Evolutionary conservation across 2,797 vertebrate species (phyloP).

Genomic region (Clarias platycephalus): DNA sequence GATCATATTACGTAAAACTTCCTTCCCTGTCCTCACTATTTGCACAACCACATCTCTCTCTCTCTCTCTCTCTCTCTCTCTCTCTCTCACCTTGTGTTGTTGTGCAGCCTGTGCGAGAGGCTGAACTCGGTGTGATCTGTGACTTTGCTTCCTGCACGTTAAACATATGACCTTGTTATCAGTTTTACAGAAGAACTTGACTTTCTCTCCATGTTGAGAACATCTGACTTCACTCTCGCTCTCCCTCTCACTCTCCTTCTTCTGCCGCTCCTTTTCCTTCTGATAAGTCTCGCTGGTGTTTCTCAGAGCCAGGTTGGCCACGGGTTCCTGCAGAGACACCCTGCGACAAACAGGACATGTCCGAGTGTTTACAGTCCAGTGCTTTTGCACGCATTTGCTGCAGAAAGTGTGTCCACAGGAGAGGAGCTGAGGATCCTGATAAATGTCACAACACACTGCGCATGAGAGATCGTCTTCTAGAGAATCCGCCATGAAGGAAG

Average conservation of each 20-base stretch:
- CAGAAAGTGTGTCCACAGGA: slow-evolving; percentile 78
- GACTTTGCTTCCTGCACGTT: slow-evolving; percentile 3
- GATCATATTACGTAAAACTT: background rate
- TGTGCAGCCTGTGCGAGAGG: background rate
- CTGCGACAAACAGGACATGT: slow-evolving; percentile 43
- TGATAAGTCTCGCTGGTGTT: slow-evolving; percentile 48
- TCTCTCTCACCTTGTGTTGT: slow-evolving; percentile 29
- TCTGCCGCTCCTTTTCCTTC: slow-evolving; percentile 26
- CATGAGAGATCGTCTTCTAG: slow-evolving; percentile 57
- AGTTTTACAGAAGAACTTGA: slow-evolving; percentile 22
- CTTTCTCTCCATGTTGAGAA: slow-evolving; percentile 4
- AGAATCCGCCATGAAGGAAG: slow-evolving; percentile 3
- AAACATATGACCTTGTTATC: slow-evolving; percentile 1
- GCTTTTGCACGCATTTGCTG: slow-evolving; percentile 62
- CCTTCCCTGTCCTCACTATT: background rate
- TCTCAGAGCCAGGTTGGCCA: slow-evolving; percentile 45
- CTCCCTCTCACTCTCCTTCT: background rate
- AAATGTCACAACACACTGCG: slow-evolving; percentile 74
- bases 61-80: background rate
- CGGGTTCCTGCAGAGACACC: background rate
- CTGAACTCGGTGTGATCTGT: slow-evolving; percentile 12
- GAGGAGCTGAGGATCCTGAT: slow-evolving; percentile 70
- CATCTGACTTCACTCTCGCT: background rate
- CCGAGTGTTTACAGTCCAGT: slow-evolving; percentile 17
- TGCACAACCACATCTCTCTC: background rate